These are phyloP conservation scores for Pocota personata DNA, from an alignment of 2,888 invertebrate genomes.

Conservation along the genomic window DNA sequence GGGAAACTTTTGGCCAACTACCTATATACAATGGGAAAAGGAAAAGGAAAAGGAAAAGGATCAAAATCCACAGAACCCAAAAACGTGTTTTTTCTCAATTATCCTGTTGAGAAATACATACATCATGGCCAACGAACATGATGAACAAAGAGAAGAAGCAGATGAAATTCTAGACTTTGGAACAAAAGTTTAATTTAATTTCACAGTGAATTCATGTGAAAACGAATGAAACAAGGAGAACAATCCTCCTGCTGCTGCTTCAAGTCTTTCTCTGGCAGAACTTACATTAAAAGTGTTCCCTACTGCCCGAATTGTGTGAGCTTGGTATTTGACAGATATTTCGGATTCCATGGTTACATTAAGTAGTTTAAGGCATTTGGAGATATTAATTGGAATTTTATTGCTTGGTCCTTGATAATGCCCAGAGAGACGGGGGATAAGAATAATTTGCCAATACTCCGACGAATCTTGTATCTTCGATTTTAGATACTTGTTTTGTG, in stretches of 20 bases:
- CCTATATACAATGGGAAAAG: background rate
- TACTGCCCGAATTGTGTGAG: background rate
- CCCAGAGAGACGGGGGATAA: background rate
- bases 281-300: background rate
- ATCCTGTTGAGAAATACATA: slow-evolving; percentile 13
- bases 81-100: slow-evolving; percentile 50
- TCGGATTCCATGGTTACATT: slow-evolving; percentile 55
- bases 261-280: background rate
- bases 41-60: slow-evolving; percentile 37
- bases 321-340: slow-evolving; percentile 57
- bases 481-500: slow-evolving; percentile 11
- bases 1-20: slow-evolving; percentile 9
- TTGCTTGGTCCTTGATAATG: slow-evolving; percentile 21
- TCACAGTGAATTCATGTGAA: slow-evolving; percentile 61
- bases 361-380: slow-evolving; percentile 45
- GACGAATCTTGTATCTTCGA: background rate
- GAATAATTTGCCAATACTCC: background rate
- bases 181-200: slow-evolving; percentile 64
- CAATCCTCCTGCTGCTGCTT: slow-evolving; percentile 1
- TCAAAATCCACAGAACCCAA: slow-evolving; percentile 44
- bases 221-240: slow-evolving; percentile 54
- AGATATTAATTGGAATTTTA: slow-evolving; percentile 65
- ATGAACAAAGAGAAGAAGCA: slow-evolving; percentile 21
- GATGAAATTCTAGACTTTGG: slow-evolving; percentile 22
- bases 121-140: background rate